phyloP scores from a whole-genome alignment of 2,888 invertebrate species.

The Smittia sp. region DNA sequence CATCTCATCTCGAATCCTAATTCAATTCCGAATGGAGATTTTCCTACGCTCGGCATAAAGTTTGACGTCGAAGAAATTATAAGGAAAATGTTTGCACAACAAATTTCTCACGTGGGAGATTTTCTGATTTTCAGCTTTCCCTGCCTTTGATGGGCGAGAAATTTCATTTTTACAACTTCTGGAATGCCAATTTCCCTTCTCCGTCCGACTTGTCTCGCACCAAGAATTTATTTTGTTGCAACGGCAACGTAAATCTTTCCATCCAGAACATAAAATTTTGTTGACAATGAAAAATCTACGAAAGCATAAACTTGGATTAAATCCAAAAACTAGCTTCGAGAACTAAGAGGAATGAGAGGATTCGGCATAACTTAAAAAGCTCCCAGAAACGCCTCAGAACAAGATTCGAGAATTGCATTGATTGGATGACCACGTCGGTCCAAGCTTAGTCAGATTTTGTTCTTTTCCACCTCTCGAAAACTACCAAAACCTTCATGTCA shows the following conservation, averaged over 20 bases:
- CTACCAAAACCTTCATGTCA: too few species aligned
- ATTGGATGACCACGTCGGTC: too few species aligned
- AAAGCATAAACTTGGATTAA: not conserved
- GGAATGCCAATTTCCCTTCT: not conserved
- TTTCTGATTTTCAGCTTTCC: not conserved
- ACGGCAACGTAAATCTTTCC: not conserved
- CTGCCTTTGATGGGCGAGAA: not conserved
- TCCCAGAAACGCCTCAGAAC: too few species aligned
- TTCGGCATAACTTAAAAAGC: too few species aligned
- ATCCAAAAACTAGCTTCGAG: not conserved
- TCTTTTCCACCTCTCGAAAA: too few species aligned
- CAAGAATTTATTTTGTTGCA: not conserved
- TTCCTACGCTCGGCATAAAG: not conserved
- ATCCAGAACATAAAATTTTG: not conserved
- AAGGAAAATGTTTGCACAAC: not conserved
- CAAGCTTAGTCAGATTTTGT: too few species aligned
- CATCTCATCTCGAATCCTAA: not conserved
- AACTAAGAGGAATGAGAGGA: not conserved
- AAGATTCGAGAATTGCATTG: too few species aligned
- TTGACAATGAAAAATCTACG: not conserved
- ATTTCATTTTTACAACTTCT: not conserved
- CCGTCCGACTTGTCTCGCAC: not conserved
- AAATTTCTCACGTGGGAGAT: conserved; percentile 1
- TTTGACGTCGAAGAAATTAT: not conserved
- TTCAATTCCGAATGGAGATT: not conserved